Evolutionary conservation across 23 tunicate species (phyloP), one percentile per base, ranked within the genome.

Genomic region (Trididemnum clinides): DNA sequence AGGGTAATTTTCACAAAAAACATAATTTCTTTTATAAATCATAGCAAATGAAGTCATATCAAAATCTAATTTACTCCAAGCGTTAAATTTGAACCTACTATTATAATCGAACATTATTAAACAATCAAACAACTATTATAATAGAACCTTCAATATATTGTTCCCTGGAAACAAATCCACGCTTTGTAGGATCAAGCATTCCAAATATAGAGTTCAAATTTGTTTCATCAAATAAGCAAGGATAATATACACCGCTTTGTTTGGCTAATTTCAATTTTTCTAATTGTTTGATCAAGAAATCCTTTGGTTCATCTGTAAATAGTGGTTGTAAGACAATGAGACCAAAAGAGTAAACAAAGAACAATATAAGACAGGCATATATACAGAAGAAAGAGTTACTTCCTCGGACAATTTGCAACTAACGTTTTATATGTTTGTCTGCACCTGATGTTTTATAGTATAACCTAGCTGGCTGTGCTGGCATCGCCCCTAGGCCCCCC

Each of bases 161-260:
- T 32, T 92, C 97, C 63, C 76, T 84, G 22, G 97, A 28, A 28
- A 92, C 88, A 38, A 83, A 92, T 23, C 97, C 97, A 4, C 77
- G 70, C 54, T 88, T 88, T 26, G 97, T 92, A 51, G 97, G 97
- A 59, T 92, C 97, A 3, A 92, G 89, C 92, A 92, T 92, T 22
- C 97, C 97, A 74, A 88, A 92, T 37, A 92, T 88, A 26, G 97
- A 77, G 39, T 84, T 90, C n/a, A 92, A 58, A 49, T 92, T 92
- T 33, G 88, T 83, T 31, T 92, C 97, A 79, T 92, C 92, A 72
- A 92, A 92, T 79, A 92, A 59, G 33, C 90, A 88, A 15, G 97
- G 97, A 64, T 83, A 79, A 33, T 92, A 88, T 80, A 88, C 85
- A 62, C 90, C 92, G 80, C 86, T 92, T 69, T 92, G 92, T 64